Percentiles rank a stretch among this genome's conserved stretches.
phyloP scores from a whole-genome alignment of 2,113 vertebrate species.

The Indri indri region DNA sequence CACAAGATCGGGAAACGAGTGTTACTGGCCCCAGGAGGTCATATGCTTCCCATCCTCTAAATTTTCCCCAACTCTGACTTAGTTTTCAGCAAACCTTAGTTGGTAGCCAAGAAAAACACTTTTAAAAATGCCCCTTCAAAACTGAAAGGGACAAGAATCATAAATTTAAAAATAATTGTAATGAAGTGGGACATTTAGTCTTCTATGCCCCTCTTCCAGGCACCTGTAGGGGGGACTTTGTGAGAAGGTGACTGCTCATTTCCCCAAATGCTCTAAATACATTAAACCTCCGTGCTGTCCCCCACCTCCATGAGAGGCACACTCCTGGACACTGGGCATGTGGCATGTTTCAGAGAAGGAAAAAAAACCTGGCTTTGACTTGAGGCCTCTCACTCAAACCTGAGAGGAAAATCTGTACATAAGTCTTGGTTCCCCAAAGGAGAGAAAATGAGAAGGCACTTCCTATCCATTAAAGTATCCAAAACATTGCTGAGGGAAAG shows the following conservation, averaged over 20 bases:
- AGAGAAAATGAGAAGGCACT: conserved; percentile 73
- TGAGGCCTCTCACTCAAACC: conserved; percentile 53
- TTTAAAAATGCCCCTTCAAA: conserved; percentile 50
- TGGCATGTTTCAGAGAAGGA: not conserved
- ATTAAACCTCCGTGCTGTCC: not conserved
- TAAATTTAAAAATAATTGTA: conserved; percentile 63
- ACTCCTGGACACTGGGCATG: not conserved
- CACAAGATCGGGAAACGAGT: not conserved
- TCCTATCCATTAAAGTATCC: conserved; percentile 69
- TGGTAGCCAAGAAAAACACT: conserved; percentile 76
- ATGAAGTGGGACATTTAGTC: not conserved
- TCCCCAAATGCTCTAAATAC: not conserved
- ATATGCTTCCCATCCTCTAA: conserved; percentile 51
- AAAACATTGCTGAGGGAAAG: conserved; percentile 32
- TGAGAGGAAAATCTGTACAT: conserved; percentile 54
- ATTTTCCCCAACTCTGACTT: conserved; percentile 57
- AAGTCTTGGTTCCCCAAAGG: conserved; percentile 69
- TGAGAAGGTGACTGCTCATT: not conserved
- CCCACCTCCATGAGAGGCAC: not conserved
- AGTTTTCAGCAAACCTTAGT: conserved; percentile 62
- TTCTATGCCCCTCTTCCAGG: not conserved
- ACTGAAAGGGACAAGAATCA: conserved; percentile 33
- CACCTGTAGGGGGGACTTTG: not conserved
- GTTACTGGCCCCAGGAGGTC: not conserved
- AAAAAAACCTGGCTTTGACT: conserved; percentile 35